Percentiles rank a stretch among this genome's conserved stretches.
phyloP scores from a whole-genome alignment of 1,140 invertebrate genomes.

The Panagrolaimus sp. region DNA sequence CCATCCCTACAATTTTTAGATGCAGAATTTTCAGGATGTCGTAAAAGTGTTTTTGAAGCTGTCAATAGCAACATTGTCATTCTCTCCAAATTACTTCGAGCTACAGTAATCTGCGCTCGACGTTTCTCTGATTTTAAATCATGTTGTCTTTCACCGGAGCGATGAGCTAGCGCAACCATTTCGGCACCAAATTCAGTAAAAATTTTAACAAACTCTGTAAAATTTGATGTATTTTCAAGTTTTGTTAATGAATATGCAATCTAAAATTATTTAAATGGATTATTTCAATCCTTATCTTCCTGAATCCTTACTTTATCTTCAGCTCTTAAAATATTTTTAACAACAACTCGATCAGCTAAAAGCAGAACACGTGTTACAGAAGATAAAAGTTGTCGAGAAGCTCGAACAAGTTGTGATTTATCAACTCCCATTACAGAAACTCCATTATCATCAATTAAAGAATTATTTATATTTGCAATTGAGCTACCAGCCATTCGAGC shows the following conservation, averaged over 20 bases:
- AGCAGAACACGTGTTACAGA: slow-evolving; percentile 93
- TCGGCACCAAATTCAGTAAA: slow-evolving; percentile 96
- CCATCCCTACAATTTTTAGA: slow-evolving; percentile 90
- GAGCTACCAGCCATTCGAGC: slow-evolving; percentile 73
- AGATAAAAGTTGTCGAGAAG: slow-evolving; percentile 81
- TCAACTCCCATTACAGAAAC: slow-evolving; percentile 61
- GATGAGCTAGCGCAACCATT: slow-evolving; percentile 92
- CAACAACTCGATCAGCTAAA: slow-evolving; percentile 93
- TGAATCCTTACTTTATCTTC: slow-evolving; percentile 79
- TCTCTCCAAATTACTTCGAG: slow-evolving; percentile 68
- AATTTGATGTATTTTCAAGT: slow-evolving; percentile 87
- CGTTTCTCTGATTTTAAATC: slow-evolving; percentile 90
- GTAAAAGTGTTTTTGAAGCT: slow-evolving; percentile 77
- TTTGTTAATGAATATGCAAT: slow-evolving; percentile 60
- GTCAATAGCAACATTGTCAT: slow-evolving; percentile 96
- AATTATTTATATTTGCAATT: slow-evolving; percentile 53
- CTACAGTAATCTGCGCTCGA: slow-evolving; percentile 83
- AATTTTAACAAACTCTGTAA: slow-evolving; percentile 95
- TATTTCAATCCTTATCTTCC: background rate
- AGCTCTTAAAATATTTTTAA: slow-evolving; percentile 86
- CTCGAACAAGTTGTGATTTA: slow-evolving; percentile 73
- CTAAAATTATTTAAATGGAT: slow-evolving; percentile 61
- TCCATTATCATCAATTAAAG: slow-evolving; percentile 35
- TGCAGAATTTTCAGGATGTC: slow-evolving; percentile 85
- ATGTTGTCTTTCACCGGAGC: slow-evolving; percentile 66